Percentiles rank a stretch among this genome's conserved stretches.
Evolutionary conservation across 2,113 vertebrate genomes (phyloP).

Genomic region (Cynoglossus semilaevis): DNA sequence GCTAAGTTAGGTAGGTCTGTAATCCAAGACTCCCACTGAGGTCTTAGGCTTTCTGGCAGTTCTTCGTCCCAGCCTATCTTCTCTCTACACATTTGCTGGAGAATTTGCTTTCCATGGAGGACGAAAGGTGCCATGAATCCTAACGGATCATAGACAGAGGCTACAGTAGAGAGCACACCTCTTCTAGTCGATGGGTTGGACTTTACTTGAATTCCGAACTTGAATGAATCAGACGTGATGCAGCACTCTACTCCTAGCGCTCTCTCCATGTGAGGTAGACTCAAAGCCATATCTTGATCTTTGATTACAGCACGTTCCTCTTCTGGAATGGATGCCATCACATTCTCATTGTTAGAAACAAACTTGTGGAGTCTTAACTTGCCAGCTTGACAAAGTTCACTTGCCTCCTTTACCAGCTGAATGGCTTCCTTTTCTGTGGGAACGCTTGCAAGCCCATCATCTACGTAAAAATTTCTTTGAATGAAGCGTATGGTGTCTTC

Average conservation of each 20-base stretch:
- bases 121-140: conserved; percentile 1
- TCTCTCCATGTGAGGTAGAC: conserved; percentile 22
- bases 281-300: conserved; percentile 23
- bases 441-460: conserved; percentile 8
- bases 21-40: conserved; percentile 25
- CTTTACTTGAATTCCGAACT: conserved; percentile 7
- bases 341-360: conserved; percentile 2
- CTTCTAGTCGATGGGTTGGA: background rate
- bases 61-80: conserved; percentile 4
- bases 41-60: conserved; percentile 8
- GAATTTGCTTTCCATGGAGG: background rate
- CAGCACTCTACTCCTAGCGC: conserved; percentile 14
- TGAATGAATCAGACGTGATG: background rate
- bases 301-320: conserved; percentile 19
- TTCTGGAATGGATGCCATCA: conserved; percentile 23
- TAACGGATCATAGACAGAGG: conserved; percentile 9
- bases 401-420: conserved; percentile 9
- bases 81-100: conserved; percentile 14
- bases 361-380: conserved; percentile 28
- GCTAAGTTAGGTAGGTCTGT: conserved; percentile 11
- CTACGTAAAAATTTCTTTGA: conserved; percentile 7
- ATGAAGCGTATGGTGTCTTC: too few relatives aligned
- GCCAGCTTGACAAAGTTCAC: conserved; percentile 11
- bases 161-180: conserved; percentile 9
- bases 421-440: conserved; percentile 2